Evolutionary conservation across 1,140 invertebrate species (phyloP), one percentile per base, ranked within the genome.

Genomic region (Calliopsis andreniformis): DNA sequence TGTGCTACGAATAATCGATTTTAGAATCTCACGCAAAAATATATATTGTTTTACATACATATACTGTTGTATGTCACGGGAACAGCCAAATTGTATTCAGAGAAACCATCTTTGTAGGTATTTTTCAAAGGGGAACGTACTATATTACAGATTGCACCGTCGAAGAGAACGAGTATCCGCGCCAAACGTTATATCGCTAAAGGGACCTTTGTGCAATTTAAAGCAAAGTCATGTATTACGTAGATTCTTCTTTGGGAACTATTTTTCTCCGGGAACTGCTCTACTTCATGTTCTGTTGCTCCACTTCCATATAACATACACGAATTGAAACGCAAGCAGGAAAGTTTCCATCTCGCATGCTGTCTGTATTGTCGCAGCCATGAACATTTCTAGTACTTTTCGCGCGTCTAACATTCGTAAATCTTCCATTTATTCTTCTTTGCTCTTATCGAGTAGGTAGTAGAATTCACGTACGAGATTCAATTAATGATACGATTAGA

Each of bases 191-290:
- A 47, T 76, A 59, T 81, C 79, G 80, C 73, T 76, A 42, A 63
- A 77, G 59, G 79, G 42, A 77, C 66, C 76, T 82, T 82, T 82
- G 78, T 81, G 55, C 79, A 81, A 82, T 81, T 64, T 47, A 69
- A 53, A 73, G 61, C 79, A 81, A 82, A 81, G 79, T 82, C 72
- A 76, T 53, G 69, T 76, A 71, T 81, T 81, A 77, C 73, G 58
- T 69, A 64, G 66, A 81, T 64, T 80, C 76, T 69, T 81, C 80
- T 82, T 82, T 81, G 79, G 66, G 53, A 67, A 82, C 73, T 77
- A 64, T 82, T 82, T 51, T 63, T 77, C 72, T 20, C 20, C 73
- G 56, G 18, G 53, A 76, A 66, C 75, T 77, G 73, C 35, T 71
- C 67, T 58, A 61, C 79, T 81, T 81, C 63, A 66, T 58, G 53